Evolutionary conservation across 2,113 vertebrate species (phyloP), one percentile per base, ranked within the genome.

Genomic region (Cephalopterus ornatus): DNA sequence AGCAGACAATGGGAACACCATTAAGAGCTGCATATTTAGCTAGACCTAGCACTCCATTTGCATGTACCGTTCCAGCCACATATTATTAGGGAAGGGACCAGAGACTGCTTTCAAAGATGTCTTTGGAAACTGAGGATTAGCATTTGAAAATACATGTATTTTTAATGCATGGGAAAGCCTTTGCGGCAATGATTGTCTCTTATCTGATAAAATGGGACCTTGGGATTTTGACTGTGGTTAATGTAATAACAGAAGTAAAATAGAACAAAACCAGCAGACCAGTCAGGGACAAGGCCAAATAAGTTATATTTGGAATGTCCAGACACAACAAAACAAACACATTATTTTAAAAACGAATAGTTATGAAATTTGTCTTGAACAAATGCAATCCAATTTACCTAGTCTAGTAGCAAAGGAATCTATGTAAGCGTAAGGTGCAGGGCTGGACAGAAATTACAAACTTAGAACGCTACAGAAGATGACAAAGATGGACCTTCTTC

Each of bases 341-440:
- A 2, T 76, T 90, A 93, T 88, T 96, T 92, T 92, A 93, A 70
- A 89, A 94, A 93, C 2, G 0, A 8, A n/a, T 30, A 86, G 75
- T 95, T 95, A 93, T 7, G 59, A 96, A 92, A 93, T 73, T 77
- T 65, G 11, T 58, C 59, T 52, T 90, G 22, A 85, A 92, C 63
- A 80, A 93, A 78, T 67, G 67, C 47, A 94, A 67, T 50, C 30
- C 50, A 74, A 16, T 90, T 80, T 80, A 94, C 52, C 30, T 67
- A 55, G 14, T 49, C 53, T 76, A 17, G 33, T 47, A 76, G 68
- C 44, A 88, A 80, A 92, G 37, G 47, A 77, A 90, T 67, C 47
- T 80, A 74, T 80, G 37, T 42, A 68, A 76, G 59, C 14, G 5
- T 23, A 65, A 73, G 46, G 87, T 28, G 20, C 50, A 94, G 28